phyloP scores from a whole-genome alignment of 2,113 vertebrate species.

The Rissa tridactyla region DNA sequence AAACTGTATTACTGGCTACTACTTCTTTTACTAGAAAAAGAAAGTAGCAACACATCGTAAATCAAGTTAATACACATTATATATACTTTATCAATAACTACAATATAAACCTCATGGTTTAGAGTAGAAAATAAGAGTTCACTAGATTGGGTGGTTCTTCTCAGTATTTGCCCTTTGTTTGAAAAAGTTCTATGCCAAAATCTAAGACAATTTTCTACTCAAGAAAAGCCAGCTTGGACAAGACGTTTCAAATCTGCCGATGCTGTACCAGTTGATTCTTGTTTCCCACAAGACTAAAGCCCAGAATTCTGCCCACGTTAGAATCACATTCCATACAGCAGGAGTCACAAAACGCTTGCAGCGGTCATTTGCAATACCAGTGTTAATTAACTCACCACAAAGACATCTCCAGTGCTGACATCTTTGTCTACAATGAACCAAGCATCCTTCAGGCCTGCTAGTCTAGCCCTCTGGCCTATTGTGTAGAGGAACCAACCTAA shows the following conservation, averaged over 20 bases:
- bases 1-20: not conserved
- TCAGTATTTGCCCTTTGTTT: not conserved
- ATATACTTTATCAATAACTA: not conserved
- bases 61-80: not conserved
- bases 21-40: not conserved
- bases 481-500: slow-evolving; percentile 96
- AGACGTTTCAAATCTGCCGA: not conserved
- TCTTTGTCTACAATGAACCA: slow-evolving; percentile 98
- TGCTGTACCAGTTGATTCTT: not conserved
- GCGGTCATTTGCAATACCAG: not conserved
- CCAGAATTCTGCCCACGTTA: not conserved
- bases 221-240: not conserved
- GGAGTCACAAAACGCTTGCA: not conserved
- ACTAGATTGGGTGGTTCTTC: not conserved
- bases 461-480: slow-evolving; percentile 88
- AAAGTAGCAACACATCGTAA: not conserved
- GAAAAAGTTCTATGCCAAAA: not conserved
- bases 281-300: not conserved
- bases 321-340: not conserved
- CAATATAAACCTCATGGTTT: not conserved
- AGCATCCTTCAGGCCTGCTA: slow-evolving; percentile 82
- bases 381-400: slow-evolving; percentile 83
- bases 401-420: slow-evolving; percentile 79
- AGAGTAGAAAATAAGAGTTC: not conserved
- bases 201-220: not conserved